Base-by-base conservation (phyloP, 30 jellyfish, hydroid and myxozoan species). In the Hydra vulgaris region DNA sequence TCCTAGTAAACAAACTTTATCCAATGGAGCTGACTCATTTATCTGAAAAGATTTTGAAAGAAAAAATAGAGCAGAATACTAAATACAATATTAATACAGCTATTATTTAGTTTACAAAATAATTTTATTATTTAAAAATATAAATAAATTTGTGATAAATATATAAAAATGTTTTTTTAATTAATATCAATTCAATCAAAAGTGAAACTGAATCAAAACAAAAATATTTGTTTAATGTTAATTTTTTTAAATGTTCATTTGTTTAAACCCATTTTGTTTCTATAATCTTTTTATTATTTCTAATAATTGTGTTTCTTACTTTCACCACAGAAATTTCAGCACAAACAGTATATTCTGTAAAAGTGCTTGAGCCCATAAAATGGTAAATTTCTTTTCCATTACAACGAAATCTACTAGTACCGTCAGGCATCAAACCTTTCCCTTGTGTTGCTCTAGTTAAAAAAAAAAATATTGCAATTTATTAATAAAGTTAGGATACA, bases 391-490 rank as follows among this genome's bases (percentile, higher is more conserved):
- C 53, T 72, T 92, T 76, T 17, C 96, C 99, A 52, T 92, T 87
- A 53, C 86, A 81, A 23, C 87, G 78, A 80, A 92, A 92, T 21
- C 99, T 75, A 25, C 89, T 55, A 5, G 99, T 92, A 1, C 99
- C 99, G 83, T 92, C 99, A 23, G 99, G 99, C 99, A 92, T 92
- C 54, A 92, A 83, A 81, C 99, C 99, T 83, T 87, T 87, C 20
- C 99, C 99, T 53, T 92, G 99, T 4, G 99, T 92, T 74, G 96
- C 54, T 66, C 94, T 83, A 82, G n/a, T n/a, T 12, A 26, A 19
- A 26, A 71, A 26, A 1, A 24, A 19, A 26, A 18, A 77, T 1
- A 77, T 12, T 1, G 21, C 84, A 20, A 77, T 1, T 15, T 69
- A 69, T 17, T 56, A 24, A 40, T 40, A 40, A 40, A 40, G 5